Conservation (phyloP, 2,797 vertebrate genomes). For the Alexandromys oeconomus region DNA sequence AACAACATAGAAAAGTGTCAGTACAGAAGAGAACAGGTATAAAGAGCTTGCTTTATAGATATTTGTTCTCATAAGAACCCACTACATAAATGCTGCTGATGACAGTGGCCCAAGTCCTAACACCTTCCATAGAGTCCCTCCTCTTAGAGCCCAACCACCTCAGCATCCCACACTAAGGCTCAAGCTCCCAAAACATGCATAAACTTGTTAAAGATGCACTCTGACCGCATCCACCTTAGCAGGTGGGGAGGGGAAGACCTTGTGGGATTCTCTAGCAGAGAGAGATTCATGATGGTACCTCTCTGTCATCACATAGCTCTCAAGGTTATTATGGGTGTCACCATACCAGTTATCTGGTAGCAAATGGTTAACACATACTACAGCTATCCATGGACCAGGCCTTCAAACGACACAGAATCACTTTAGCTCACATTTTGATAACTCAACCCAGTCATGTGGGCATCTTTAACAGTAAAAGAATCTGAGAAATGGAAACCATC, state of each 20-base stretch:
- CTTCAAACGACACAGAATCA: too few species aligned
- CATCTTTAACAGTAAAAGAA: background rate
- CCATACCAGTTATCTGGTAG: background rate
- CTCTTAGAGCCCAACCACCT: background rate
- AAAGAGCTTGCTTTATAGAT: background rate
- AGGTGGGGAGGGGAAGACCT: background rate
- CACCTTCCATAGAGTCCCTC: background rate
- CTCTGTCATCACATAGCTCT: background rate
- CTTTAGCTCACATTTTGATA: background rate
- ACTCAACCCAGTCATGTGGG: background rate
- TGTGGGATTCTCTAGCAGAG: background rate
- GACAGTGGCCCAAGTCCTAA: background rate
- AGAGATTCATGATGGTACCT: background rate
- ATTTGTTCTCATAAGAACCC: background rate
- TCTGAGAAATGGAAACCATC: background rate
- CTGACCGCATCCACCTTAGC: background rate
- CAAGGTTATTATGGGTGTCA: background rate
- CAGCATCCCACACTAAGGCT: background rate
- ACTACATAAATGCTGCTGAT: background rate
- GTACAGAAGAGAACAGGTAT: background rate
- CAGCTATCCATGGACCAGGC: background rate
- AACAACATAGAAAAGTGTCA: background rate
- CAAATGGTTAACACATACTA: background rate
- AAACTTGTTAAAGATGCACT: background rate
- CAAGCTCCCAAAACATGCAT: background rate